Evolutionary conservation across 2,888 invertebrate species (phyloP), one percentile per base, ranked within the genome.

Genomic region (Caenorhabditis angaria): DNA sequence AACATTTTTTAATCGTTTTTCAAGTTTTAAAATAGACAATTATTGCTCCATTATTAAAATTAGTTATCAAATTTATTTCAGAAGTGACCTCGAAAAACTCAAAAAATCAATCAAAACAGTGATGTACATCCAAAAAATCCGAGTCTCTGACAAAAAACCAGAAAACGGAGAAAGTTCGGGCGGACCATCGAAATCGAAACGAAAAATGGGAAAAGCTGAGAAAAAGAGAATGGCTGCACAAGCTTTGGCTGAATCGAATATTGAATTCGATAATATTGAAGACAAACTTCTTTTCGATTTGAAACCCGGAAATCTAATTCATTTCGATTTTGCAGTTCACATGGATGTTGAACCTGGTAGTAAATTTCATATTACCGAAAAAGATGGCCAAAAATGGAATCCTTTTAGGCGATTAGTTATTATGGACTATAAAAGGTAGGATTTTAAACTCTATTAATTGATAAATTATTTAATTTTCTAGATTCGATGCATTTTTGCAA

Each of bases 301-400:
- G n/a, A 61, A 57, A 35, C 57, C 62, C 48, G 77, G 79, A 22
- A 66, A 53, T 1, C 69, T 64, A 29, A 22, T 58, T 14, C 80
- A 77, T 66, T 85, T 84, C 70, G 84, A 85, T 64, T 85, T 79
- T 48, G 80, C 81, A 20, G 85, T 85, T 18, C 80, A 84, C 48
- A 77, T 71, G 54, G 85, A 85, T 60, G 82, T 85, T 8, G 85
- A 85, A 56, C 78, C 78, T 12, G 79, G 77, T 28, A 85, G 84
- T 70, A 84, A 85, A 58, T 85, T 85, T 64, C 80, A 82, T 59
- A 69, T 70, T 20, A 67, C 64, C 14, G 77, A 77, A n/a, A 77
- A 82, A 28, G 77, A 79, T 57, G 83, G 82, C 41, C 75, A 80
- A 50, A 80, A 77, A 25, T 83, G 73, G 60, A 75, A 71, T 8